These are phyloP conservation scores for Platygyra sinensis DNA, from an alignment of 64 coral and sea anemone species.

Conservation along the genomic window DNA sequence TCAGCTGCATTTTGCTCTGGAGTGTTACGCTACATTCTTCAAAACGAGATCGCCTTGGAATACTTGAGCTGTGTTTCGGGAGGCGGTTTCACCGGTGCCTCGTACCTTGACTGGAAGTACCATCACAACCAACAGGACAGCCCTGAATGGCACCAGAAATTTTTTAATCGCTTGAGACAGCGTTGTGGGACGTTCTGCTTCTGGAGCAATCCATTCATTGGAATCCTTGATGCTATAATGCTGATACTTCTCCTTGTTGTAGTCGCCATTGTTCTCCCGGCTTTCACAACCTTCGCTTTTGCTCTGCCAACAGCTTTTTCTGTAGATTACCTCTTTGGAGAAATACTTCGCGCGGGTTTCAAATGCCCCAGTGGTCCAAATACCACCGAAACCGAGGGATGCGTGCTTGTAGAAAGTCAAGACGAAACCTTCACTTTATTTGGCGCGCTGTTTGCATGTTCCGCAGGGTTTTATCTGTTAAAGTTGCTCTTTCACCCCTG, in stretches of 20 bases:
- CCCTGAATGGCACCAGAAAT: slow-evolving; percentile 33
- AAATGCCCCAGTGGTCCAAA: slow-evolving; percentile 31
- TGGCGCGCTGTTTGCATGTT: neutral
- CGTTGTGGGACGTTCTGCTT: slow-evolving; percentile 42
- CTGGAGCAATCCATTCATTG: slow-evolving; percentile 38
- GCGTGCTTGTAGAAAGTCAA: neutral
- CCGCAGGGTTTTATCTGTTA: slow-evolving; percentile 8
- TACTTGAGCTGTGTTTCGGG: slow-evolving; percentile 63
- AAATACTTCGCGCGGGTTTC: slow-evolving; percentile 48
- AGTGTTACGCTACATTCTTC: slow-evolving; percentile 45
- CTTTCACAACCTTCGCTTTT: slow-evolving; percentile 31
- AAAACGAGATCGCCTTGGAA: slow-evolving; percentile 25
- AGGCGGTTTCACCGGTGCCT: slow-evolving; percentile 38
- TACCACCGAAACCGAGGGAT: slow-evolving; percentile 20
- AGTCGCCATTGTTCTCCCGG: slow-evolving; percentile 19
- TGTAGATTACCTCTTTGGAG: slow-evolving; percentile 51
- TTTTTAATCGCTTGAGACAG: slow-evolving; percentile 36
- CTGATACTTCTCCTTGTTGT: slow-evolving; percentile 26
- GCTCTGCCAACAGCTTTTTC: slow-evolving; percentile 57
- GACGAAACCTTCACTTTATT: slow-evolving; percentile 36
- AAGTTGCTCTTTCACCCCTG: slow-evolving; percentile 14
- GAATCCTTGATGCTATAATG: slow-evolving; percentile 36
- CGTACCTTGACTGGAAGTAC: slow-evolving; percentile 51
- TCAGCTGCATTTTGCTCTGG: slow-evolving; percentile 48
- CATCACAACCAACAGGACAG: slow-evolving; percentile 35